These are phyloP conservation scores for Oeneis ivallda DNA, from an alignment of 2,888 invertebrate genomes.

Conservation along the genomic window DNA sequence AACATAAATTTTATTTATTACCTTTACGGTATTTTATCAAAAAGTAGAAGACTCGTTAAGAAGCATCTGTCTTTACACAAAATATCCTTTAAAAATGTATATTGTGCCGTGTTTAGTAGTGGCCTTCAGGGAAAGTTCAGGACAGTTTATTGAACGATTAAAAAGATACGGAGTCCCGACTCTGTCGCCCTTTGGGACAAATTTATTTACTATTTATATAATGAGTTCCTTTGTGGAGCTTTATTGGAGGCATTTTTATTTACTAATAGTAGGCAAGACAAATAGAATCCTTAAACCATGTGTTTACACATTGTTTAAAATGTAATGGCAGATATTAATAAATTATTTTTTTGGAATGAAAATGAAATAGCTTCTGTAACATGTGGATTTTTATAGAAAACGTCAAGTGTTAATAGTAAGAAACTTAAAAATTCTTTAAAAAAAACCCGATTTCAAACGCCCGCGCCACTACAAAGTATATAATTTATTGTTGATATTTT, in stretches of 20 bases:
- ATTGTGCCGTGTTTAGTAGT: slow-evolving; percentile 29
- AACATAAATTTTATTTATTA: no score
- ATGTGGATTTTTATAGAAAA: no score
- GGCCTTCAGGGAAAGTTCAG: slow-evolving; percentile 40
- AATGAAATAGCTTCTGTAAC: no score
- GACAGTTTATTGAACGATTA: slow-evolving; percentile 44
- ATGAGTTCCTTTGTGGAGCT: slow-evolving; percentile 38
- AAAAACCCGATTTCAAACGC: no score
- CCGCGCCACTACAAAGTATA: no score
- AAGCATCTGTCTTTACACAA: slow-evolving; percentile 18
- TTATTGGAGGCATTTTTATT: slow-evolving; percentile 36
- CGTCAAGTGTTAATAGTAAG: no score
- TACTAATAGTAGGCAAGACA: slow-evolving; percentile 14
- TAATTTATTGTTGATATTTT: no score
- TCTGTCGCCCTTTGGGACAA: slow-evolving; percentile 40
- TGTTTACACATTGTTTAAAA: no score
- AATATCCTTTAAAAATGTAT: slow-evolving; percentile 16
- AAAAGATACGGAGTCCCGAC: slow-evolving; percentile 42
- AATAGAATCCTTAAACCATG: slow-evolving; percentile 8
- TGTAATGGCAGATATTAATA: no score
- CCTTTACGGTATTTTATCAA: background rate
- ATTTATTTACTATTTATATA: slow-evolving; percentile 43
- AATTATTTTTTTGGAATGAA: no score
- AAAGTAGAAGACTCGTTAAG: slow-evolving; percentile 2
- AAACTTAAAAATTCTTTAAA: no score